Base-by-base conservation (phyloP, 2,888 invertebrate genomes). In the Ophonus ardosiacus region DNA sequence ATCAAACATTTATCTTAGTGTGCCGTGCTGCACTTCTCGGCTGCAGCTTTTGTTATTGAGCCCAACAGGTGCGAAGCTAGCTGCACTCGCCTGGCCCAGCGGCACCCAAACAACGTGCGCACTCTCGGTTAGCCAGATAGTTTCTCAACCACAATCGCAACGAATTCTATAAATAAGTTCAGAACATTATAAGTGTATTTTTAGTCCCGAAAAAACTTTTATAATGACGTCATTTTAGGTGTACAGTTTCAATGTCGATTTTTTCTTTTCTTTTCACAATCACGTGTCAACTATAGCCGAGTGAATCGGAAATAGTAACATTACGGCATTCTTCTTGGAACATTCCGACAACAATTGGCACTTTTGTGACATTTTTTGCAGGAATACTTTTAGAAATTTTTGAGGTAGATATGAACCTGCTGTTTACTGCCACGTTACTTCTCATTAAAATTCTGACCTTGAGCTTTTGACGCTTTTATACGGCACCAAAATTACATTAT, bases 161-260 rank as follows among this genome's bases (percentile, higher is more conserved):
- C 83, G 74, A 24, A 56, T 78, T 61, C 59, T 80, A 80, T 61
- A 61, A 80, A 80, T 80, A 59, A 80, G 31, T 24, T 17, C 15
- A 65, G 78, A 78, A 84, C 84, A 84, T 85, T 85, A 80, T 85
- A 79, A 85, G 80, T 38, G 57, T 85, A 85, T 85, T 85, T 79
- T 71, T 85, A 85, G 71, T 43, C 21, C 68, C 51, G 80, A 80
- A 76, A 84, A 80, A 80, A 68, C 59, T 85, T 84, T 85, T 78
- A 84, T 84, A 84, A 78, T 84, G 84, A 84, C 84, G 84, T 84
- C 84, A 84, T 63, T 15, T 65, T 59, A 78, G 84, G 84, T 84
- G 65, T 84, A 56, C 63, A 78, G 78, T 84, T 84, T 84, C 84
- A 84, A 84, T 84, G 84, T 78, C 84, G 84, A 38, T 78, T 84